Conservation (phyloP, 2,113 vertebrate species). For the Anguilla japonica region DNA sequence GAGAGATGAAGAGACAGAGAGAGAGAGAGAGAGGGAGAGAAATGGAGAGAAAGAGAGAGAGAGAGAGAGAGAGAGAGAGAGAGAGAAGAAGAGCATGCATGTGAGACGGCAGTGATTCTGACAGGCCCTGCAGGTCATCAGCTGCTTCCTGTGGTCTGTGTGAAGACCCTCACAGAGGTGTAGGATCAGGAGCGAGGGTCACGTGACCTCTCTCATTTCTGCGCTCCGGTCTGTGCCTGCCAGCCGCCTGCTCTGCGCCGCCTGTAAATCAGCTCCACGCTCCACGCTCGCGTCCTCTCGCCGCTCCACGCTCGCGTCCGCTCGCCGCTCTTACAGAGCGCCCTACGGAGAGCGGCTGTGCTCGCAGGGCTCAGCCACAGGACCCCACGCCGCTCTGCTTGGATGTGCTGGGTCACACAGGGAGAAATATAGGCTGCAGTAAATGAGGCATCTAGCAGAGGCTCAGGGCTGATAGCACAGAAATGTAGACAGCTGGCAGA, state of each 20-base stretch:
- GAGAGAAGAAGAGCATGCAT: neutral
- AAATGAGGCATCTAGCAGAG: neutral
- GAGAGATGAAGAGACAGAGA: too few species aligned
- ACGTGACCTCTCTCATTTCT: neutral
- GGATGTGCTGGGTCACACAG: neutral
- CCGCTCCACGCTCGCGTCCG: too few species aligned
- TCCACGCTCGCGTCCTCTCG: too few species aligned
- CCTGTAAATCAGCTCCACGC: too few species aligned
- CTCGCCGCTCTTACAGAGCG: too few species aligned
- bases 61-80: conserved; percentile 10
- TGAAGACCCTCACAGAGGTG: neutral
- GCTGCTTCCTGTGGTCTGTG: neutral
- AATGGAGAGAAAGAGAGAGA: neutral
- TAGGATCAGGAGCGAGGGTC: neutral
- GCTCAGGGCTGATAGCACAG: neutral
- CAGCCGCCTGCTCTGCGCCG: neutral
- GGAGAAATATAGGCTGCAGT: neutral
- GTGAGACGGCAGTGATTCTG: neutral
- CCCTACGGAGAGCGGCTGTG: too few species aligned
- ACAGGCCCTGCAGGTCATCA: neutral
- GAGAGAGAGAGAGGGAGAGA: too few species aligned
- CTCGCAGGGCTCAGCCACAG: too few species aligned
- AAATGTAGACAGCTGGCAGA: neutral
- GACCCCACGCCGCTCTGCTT: neutral
- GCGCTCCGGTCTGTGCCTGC: too few species aligned